Evolutionary conservation across 2,888 invertebrate species (phyloP).

Genomic region (Cephus sareptanus): DNA sequence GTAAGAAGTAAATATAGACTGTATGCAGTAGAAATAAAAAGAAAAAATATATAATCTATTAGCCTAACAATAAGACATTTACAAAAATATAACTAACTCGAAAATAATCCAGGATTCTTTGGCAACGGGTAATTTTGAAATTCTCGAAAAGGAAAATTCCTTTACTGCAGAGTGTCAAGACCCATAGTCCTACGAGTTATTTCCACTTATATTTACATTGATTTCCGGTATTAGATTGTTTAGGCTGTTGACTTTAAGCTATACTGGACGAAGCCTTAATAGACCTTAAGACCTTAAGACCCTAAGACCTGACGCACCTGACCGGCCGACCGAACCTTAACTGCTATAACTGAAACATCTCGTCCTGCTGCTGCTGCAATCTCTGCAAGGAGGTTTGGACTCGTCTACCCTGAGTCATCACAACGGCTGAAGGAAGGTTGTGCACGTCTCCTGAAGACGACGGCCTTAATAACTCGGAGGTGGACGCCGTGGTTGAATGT

Average conservation of each 20-base stretch:
- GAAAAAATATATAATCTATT: no score
- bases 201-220: conserved; percentile 1
- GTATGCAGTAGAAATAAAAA: no score
- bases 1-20: no score
- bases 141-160: no score
- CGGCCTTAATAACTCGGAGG: conserved; percentile 57
- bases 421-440: conserved; percentile 69
- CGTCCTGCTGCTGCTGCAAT: conserved; percentile 87
- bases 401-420: conserved; percentile 83
- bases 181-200: background rate
- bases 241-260: background rate
- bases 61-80: no score
- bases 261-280: background rate
- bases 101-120: no score
- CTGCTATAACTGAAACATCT: conserved; percentile 92
- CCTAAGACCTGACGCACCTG: conserved; percentile 5
- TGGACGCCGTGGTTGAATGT: conserved; percentile 63
- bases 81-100: no score
- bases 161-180: no score
- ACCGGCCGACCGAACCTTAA: conserved; percentile 33
- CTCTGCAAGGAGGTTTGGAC: conserved; percentile 84
- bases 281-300: background rate
- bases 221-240: background rate
- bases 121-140: no score
- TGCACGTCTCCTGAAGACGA: conserved; percentile 70